Base-by-base conservation (phyloP, 1,140 invertebrate species). In the Dolichoris vasculosae region DNA sequence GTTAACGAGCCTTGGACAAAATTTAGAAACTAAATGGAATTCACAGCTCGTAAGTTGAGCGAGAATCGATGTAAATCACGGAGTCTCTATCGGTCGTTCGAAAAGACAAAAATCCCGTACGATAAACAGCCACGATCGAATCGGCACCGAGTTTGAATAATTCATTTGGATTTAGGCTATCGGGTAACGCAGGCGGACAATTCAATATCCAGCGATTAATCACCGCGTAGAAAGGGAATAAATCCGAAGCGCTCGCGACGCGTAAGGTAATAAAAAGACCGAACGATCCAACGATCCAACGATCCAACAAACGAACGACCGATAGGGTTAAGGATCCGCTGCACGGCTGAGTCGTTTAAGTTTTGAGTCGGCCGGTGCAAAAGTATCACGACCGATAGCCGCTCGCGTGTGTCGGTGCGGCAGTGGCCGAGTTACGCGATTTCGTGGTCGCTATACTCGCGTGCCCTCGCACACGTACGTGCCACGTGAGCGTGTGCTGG, bases 361-460 rank as follows among this genome's bases (percentile, higher is more conserved):
- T n/a, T 77, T 51, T 51, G 2, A 51, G 48, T 51, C 32, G 15
- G 17, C 35, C 59, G 32, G 7, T 46, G 81, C n/a, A 77, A 84
- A 84, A 77, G 73, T 77, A 59, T 77, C 59, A 84, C 73, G 82
- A 75, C 73, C 43, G 64, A 82, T 79, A 63, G 23, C 84, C 78
- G 82, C 73, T 13, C 26, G 32, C 48, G 38, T 38, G 71, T 26
- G 55, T 59, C 71, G 51, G 86, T 84, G 86, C 79, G 84, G 86
- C 78, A 86, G 80, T 89, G 85, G 83, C 86, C 67, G 80, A 89
- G 88, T 83, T 83, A 87, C 85, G 82, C 82, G 59, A 83, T 88
- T 88, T 88, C 86, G 83, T 75, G 82, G 48, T 80, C 85, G 87
- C 75, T 59, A 26, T 59, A 26, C 23, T 59, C 64, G 73, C 64